These are phyloP conservation scores for Melanotaenia nigrans DNA, from an alignment of 2,797 vertebrate species.

Conservation along the genomic window DNA sequence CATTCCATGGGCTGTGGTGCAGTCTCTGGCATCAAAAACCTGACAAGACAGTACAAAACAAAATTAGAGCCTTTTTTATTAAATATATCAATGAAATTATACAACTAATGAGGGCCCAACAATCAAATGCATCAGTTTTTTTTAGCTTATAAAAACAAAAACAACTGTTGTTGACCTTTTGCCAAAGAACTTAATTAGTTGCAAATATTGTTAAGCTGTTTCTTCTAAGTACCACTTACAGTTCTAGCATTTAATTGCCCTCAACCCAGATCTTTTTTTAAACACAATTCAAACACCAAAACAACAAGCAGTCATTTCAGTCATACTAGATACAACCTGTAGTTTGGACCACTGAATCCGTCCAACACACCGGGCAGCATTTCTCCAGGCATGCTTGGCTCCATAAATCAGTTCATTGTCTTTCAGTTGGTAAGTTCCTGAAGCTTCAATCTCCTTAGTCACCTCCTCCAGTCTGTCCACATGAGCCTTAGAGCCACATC, in stretches of 20 bases:
- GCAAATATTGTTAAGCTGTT: too few species aligned
- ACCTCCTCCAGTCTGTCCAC: slow-evolving; percentile 93
- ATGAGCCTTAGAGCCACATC: slow-evolving; percentile 94
- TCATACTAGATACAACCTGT: slow-evolving; percentile 81
- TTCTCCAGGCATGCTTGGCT: slow-evolving; percentile 97
- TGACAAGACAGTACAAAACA: slow-evolving; percentile 55
- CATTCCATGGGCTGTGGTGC: slow-evolving; percentile 96
- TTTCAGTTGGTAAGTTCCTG: slow-evolving; percentile 92
- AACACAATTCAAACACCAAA: background rate
- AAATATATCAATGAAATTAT: too few species aligned
- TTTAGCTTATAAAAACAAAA: too few species aligned
- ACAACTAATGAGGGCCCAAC: too few species aligned
- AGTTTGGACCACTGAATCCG: slow-evolving; percentile 99
- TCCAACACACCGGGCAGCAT: slow-evolving; percentile 94
- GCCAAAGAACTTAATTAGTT: too few species aligned
- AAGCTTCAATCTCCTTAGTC: slow-evolving; percentile 91
- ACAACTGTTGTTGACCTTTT: too few species aligned
- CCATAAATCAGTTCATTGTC: slow-evolving; percentile 97
- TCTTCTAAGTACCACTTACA: too few species aligned
- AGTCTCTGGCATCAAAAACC: slow-evolving; percentile 98
- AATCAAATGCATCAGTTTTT: too few species aligned
- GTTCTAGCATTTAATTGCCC: too few species aligned
- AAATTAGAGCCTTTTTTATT: background rate
- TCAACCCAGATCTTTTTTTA: too few species aligned
- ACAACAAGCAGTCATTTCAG: background rate